Evolutionary conservation across 64 coral and sea anemone species (phyloP).

Genomic region (Stichodactyla mertensii): DNA sequence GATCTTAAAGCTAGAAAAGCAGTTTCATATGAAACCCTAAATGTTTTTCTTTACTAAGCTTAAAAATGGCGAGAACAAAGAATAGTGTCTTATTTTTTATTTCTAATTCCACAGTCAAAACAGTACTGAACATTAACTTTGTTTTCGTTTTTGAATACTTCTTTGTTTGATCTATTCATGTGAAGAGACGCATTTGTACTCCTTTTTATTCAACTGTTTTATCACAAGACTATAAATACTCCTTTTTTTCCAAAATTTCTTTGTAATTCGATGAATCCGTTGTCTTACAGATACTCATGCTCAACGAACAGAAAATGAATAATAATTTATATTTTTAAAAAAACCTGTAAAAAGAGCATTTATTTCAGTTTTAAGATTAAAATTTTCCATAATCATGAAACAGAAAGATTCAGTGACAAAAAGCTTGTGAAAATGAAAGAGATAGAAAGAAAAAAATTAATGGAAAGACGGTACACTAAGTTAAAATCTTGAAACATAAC

Average conservation of each 20-base stretch:
- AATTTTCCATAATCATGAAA: too few relatives aligned
- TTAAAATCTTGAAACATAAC: too few relatives aligned
- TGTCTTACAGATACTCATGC: background rate
- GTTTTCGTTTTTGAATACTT: background rate
- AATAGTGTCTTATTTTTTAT: background rate
- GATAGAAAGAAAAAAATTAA: too few relatives aligned
- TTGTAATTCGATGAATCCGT: slow-evolving; percentile 6
- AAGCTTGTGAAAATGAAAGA: background rate
- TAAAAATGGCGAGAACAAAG: background rate
- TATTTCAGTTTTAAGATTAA: background rate
- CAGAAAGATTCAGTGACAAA: background rate
- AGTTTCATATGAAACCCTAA: background rate
- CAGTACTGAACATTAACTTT: background rate
- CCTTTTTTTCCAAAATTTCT: background rate
- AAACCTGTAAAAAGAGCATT: background rate
- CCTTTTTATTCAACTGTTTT: background rate
- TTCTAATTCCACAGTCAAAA: slow-evolving; percentile 5
- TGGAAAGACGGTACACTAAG: too few relatives aligned
- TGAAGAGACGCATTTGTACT: slow-evolving; percentile 9
- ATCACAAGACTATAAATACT: background rate
- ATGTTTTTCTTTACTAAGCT: background rate
- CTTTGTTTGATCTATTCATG: background rate
- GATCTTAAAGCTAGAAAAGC: background rate
- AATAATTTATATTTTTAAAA: background rate
- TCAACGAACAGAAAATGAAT: background rate